Evolutionary conservation across 2,888 invertebrate species (phyloP), one percentile per base, ranked within the genome.

Genomic region (Brassicogethes aeneus): DNA sequence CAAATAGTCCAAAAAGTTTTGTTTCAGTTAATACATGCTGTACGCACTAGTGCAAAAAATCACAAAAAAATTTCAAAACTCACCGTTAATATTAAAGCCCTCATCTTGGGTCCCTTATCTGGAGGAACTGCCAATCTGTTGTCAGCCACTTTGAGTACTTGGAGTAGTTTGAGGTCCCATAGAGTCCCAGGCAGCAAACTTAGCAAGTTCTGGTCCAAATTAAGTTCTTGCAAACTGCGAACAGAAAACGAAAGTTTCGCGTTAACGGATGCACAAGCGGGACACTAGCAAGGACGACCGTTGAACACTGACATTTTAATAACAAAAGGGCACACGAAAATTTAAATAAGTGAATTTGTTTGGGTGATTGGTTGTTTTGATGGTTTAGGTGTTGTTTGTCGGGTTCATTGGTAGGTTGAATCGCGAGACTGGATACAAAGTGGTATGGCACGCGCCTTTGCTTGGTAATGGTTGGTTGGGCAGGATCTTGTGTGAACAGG

Each of bases 141-240:
- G 55, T 72, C 70, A 44, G 73, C 72, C 41, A 80, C 75, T 44
- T 75, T 75, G 41, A 85, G 69, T 37, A 69, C 72, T 50, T 75
- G 73, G 52, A 85, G 69, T 45, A 74, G 72, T 44, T 73, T 74
- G 51, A 85, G 68, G 46, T 73, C 71, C 51, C 77, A 73, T 55
- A 79, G 68, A 51, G 75, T 71, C 47, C 75, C 71, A 17, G 78
- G 77, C 53, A 85, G 58, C 36, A 78, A 75, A 54, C 72, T 74
- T 51, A 85, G 69, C 60, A 77, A 78, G 76, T 85, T 85, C 65
- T 82, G 77, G 68, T 82, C 82, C 54, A 83, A 70, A 51, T 79
- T 74, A 46, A 86, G 67, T 65, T 84, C 83, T 61, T 79, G 77
- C 61, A 85, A 70, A 62, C 85, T 85, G 70, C 32, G 73, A 74